Evolutionary conservation across 2,797 vertebrate species (phyloP), one percentile per base, ranked within the genome.

Genomic region (Dallia pectoralis): DNA sequence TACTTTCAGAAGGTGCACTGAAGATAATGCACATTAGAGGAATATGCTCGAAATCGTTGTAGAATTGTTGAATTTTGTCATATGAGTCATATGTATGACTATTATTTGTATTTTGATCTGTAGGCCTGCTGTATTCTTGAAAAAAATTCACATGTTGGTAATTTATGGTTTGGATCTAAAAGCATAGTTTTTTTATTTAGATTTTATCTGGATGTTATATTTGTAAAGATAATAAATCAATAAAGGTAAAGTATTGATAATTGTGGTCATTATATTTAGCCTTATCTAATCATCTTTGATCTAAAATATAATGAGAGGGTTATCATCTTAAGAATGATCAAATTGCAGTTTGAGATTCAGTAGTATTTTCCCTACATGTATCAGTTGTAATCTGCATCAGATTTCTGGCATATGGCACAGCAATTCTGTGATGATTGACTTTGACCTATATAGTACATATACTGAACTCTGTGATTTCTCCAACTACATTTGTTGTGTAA

Each of bases 11-110:
- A 51, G 2, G 19, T 27, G 51, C 74, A 71, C 56, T 9, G 51
- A 64, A 79, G 72, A 76, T 77, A 74, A 51, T 71, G 64, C 74
- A 76, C 78, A 77, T n/a, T 70, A 47, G 74, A 70, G 56, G 56
- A 74, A 78, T 71, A 74, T 9, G 40, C 70, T 79, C 9, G 36
- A 40, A 33, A 79, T 67, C 56, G 70, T 72, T 71, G 11, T 71
- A 40, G 51, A 53, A 73, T 47, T 69, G 51, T 59, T 74, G 69
- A n/a, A 53, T 8, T 71, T 72, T 44, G 75, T 78, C 22, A 27
- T 79, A 76, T 36, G 67, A 67, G 59, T 14, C 11, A 32, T 1
- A 12, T 44, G 59, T n/a, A n/a, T 44, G 1, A 44, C 48, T n/a
- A 12, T 66, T 25, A 11, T 36, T 18, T 14, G 15, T 29, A 48